Base-by-base conservation (phyloP, 2,797 vertebrate genomes). In the Geotrypetes seraphini region DNA sequence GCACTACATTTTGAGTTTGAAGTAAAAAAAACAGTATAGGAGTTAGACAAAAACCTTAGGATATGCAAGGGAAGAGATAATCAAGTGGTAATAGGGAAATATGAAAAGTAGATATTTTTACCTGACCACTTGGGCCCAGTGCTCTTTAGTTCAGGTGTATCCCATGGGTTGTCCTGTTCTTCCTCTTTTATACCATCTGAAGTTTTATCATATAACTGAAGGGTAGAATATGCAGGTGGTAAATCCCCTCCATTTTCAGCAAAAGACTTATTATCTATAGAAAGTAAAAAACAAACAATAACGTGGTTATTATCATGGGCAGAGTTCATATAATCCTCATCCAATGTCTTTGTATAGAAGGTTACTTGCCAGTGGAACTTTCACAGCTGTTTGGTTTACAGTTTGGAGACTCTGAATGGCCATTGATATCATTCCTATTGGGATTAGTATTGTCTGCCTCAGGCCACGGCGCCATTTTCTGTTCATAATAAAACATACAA, bases 41-140 rank as follows among this genome's bases (percentile, higher is more conserved):
- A n/a, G n/a, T n/a, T n/a, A n/a, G n/a, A n/a, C n/a, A n/a, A n/a
- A n/a, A n/a, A n/a, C n/a, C n/a, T n/a, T n/a, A n/a, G n/a, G n/a
- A n/a, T n/a, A n/a, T n/a, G n/a, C n/a, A n/a, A n/a, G n/a, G n/a
- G n/a, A n/a, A n/a, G n/a, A n/a, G n/a, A n/a, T n/a, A n/a, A n/a
- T n/a, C n/a, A n/a, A n/a, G n/a, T n/a, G n/a, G n/a, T n/a, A n/a
- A 19, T 5, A 8, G 19, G 29, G 20, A 5, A n/a, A n/a, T n/a
- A n/a, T n/a, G n/a, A n/a, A n/a, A n/a, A n/a, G n/a, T n/a, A n/a
- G n/a, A n/a, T n/a, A n/a, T n/a, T n/a, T n/a, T 73, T 78, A 97
- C 94, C 96, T 82, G 92, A 85, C 96, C 96, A 99, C 66, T 86
- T 89, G 36, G 79, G 14, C 17, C 92, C 94, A 0, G 68, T 80